Percentiles rank a stretch among this genome's conserved stretches.
phyloP scores from a whole-genome alignment of 2,797 vertebrate genomes.

The Chelon labrosus region DNA sequence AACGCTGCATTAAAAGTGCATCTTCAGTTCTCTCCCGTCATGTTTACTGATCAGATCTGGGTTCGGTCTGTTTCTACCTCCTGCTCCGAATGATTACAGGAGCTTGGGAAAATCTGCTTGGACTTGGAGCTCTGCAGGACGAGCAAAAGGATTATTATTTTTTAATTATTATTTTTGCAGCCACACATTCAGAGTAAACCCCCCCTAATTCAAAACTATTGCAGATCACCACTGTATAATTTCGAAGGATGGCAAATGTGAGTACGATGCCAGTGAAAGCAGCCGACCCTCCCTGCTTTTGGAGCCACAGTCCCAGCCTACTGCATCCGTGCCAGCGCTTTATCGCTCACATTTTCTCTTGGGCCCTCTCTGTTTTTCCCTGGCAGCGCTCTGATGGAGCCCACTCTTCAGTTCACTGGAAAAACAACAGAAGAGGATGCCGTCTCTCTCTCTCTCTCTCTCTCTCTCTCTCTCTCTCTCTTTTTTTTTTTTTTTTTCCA shows the following conservation, averaged over 20 bases:
- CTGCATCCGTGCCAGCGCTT: slow-evolving; percentile 40
- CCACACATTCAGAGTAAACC: slow-evolving; percentile 45
- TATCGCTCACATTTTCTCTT: slow-evolving; percentile 41
- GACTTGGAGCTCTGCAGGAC: slow-evolving; percentile 19
- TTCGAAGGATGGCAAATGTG: slow-evolving; percentile 24
- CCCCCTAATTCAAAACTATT: slow-evolving; percentile 16
- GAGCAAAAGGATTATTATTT: slow-evolving; percentile 17
- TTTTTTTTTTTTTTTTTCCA: slow-evolving; percentile 35
- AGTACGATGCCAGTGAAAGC: slow-evolving; percentile 8
- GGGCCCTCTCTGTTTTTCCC: slow-evolving; percentile 23
- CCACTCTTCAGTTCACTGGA: slow-evolving; percentile 39
- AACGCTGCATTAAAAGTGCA: background rate
- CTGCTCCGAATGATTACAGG: slow-evolving; percentile 23
- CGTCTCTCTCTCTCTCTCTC: background rate
- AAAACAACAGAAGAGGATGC: slow-evolving; percentile 54
- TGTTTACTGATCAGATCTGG: slow-evolving; percentile 8
- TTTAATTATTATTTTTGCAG: slow-evolving; percentile 30
- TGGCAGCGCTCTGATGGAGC: slow-evolving; percentile 47
- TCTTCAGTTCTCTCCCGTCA: background rate
- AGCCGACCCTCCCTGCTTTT: slow-evolving; percentile 33
- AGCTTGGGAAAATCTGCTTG: slow-evolving; percentile 40
- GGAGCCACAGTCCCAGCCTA: slow-evolving; percentile 26
- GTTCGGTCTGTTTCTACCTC: slow-evolving; percentile 9
- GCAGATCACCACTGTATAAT: slow-evolving; percentile 20
- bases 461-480: background rate